Base-by-base conservation (phyloP, 1,140 invertebrate genomes). In the Cydia pomonella region DNA sequence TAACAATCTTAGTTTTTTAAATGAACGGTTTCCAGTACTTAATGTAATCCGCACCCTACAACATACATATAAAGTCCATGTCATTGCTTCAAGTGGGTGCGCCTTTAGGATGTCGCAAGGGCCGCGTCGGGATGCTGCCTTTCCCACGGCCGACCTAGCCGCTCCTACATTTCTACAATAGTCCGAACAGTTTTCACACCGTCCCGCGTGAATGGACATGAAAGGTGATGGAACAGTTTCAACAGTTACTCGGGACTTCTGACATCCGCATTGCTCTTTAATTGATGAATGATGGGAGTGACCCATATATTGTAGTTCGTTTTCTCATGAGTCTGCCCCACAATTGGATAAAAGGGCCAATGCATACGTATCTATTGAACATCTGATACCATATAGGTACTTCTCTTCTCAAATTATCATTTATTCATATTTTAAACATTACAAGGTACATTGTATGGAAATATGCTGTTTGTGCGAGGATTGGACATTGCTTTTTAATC, bases 81-180 rank as follows among this genome's bases (percentile, higher is more conserved):
- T 59, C 10, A 23, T 59, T 59, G 53, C 7, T 6, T 10, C 16
- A 3, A 3, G 7, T n/a, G 71, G 71, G 71, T 47, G 71, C 10
- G 71, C 71, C 71, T 72, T 50, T 25, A 25, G 71, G 38, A 72
- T 72, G 71, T 47, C 25, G 71, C 71, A 72, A 72, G 71, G 71
- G 44, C 21, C 25, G 7, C n/a, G 9, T 18, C 69, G 13, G 27
- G 69, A 41, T 23, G n/a, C 69, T 72, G 64, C 59, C 81, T 85
- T 92, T 92, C 90, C 87, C 90, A 92, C 87, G 88, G 80, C 84
- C 87, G 72, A 83, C 82, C 88, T 86, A 86, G 84, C 87, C 87
- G 76, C 84, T 84, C 87, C 89, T 85, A 87, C 69, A 75, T 69
- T 72, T 76, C 81, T 80, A 85, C 80, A 87, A 85, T 88, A 81